phyloP scores from a whole-genome alignment of 1,140 invertebrate genomes.

The Penaeus indicus region DNA sequence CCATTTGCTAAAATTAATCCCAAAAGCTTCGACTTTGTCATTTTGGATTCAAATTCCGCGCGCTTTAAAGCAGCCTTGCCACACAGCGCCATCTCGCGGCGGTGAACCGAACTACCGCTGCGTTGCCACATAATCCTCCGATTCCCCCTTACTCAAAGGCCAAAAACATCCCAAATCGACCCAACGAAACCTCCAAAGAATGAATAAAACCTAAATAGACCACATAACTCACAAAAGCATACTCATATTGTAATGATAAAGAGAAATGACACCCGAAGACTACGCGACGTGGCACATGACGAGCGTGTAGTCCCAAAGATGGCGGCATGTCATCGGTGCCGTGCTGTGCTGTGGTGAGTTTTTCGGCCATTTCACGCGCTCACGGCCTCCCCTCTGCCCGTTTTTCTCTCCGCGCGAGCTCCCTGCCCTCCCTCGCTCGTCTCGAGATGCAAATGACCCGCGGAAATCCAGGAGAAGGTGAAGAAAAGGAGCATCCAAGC shows the following conservation, averaged over 20 bases:
- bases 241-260: background rate
- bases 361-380: constrained; percentile 30
- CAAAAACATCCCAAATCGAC: background rate
- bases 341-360: constrained; percentile 90
- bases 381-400: too few species aligned
- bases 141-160: background rate
- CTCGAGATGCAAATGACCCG: too few species aligned
- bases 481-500: too few species aligned
- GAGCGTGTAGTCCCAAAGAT: constrained; percentile 75
- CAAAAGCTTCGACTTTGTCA: too few species aligned
- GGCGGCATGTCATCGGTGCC: constrained; percentile 95
- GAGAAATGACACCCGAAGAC: background rate
- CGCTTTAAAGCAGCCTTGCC: too few species aligned
- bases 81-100: constrained; percentile 1
- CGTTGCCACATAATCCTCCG: constrained; percentile 1
- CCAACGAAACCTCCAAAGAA: background rate
- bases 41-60: too few species aligned
- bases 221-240: too few species aligned
- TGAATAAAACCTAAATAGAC: too few species aligned
- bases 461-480: too few species aligned
- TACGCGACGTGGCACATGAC: background rate
- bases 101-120: constrained; percentile 26
- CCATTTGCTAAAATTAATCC: too few species aligned
- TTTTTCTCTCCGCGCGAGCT: too few species aligned
- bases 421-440: too few species aligned